Evolutionary conservation across 2,113 vertebrate genomes (phyloP).

Genomic region (Seriola aureovittata): DNA sequence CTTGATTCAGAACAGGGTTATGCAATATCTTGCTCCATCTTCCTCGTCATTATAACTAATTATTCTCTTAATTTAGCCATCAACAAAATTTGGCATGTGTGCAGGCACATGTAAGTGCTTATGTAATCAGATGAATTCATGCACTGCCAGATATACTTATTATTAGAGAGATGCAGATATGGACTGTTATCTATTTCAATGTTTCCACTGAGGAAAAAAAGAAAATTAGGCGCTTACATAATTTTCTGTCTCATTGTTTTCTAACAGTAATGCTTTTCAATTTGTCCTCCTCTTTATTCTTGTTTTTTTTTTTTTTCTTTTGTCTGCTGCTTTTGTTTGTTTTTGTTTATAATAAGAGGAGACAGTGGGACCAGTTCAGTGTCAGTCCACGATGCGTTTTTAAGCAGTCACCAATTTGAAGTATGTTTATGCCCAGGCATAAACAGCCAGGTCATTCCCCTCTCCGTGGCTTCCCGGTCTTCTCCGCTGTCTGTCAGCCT

Average conservation of each 20-base stretch:
- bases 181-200: constrained; percentile 35
- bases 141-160: constrained; percentile 65
- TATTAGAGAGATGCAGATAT: constrained; percentile 44
- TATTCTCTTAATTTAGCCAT: constrained; percentile 69
- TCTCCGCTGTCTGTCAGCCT: constrained; percentile 7
- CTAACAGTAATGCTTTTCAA: neutral
- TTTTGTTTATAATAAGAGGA: constrained; percentile 24
- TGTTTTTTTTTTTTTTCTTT: neutral
- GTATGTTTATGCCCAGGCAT: constrained; percentile 16
- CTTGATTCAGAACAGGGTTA: constrained; percentile 64
- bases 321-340: constrained; percentile 4
- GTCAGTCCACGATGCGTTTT: constrained; percentile 42
- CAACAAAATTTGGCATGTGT: constrained; percentile 52
- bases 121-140: constrained; percentile 72
- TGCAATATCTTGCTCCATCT: constrained; percentile 61
- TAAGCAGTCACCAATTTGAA: neutral
- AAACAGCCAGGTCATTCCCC: neutral
- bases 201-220: constrained; percentile 32
- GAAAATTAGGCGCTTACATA: constrained; percentile 44
- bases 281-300: neutral
- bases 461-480: neutral
- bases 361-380: constrained; percentile 23
- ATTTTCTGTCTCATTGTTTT: constrained; percentile 34
- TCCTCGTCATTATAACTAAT: constrained; percentile 62
- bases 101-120: constrained; percentile 47